Evolutionary conservation across 2,113 vertebrate genomes (phyloP).

Genomic region (Actenoides hombroni): DNA sequence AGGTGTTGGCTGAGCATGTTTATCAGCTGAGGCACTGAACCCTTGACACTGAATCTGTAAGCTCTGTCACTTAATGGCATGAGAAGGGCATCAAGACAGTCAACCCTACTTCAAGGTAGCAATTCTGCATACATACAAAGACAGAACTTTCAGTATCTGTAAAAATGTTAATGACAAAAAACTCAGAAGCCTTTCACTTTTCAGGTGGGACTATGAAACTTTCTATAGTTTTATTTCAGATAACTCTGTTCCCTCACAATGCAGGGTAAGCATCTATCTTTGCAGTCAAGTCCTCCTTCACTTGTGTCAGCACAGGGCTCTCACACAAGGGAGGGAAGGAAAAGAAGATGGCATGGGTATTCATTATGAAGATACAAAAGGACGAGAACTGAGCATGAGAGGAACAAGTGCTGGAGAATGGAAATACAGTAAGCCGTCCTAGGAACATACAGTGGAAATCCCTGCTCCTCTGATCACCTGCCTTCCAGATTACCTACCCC

Average conservation of each 20-base stretch:
- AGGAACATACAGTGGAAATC: neutral
- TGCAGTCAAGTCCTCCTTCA: neutral
- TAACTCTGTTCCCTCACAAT: neutral
- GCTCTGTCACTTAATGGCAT: neutral
- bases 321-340: accelerated
- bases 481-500: neutral
- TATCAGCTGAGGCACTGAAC: neutral
- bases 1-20: neutral
- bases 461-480: neutral
- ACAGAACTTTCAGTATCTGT: neutral
- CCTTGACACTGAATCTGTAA: neutral
- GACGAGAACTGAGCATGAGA: neutral
- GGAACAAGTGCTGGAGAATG: neutral
- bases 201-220: neutral
- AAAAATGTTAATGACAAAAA: neutral
- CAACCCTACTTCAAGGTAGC: neutral
- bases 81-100: neutral
- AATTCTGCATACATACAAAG: neutral
- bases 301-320: neutral
- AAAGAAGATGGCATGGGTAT: neutral
- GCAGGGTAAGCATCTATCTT: neutral
- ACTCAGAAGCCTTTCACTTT: neutral
- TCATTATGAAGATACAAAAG: neutral
- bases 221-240: neutral
- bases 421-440: neutral